These are phyloP conservation scores for Onychostruthus taczanowskii DNA, from an alignment of 2,113 vertebrate genomes.

Conservation along the genomic window DNA sequence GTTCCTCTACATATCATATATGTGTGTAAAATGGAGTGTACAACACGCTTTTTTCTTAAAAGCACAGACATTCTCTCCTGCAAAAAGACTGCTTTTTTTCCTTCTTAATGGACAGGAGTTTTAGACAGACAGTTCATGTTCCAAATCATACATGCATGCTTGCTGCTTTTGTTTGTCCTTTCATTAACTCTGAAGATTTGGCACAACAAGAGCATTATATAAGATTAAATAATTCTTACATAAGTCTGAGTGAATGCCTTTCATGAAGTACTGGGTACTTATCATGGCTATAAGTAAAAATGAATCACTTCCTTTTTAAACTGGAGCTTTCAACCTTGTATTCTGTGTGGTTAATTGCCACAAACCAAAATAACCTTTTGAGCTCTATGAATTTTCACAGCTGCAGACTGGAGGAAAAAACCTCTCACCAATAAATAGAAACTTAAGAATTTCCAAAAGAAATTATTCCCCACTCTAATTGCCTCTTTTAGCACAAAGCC, in stretches of 20 bases:
- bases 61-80: neutral
- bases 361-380: constrained; percentile 55
- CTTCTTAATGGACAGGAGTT: neutral
- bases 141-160: neutral
- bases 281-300: constrained; percentile 40
- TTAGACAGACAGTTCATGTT: constrained; percentile 6
- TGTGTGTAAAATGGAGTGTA: neutral
- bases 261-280: constrained; percentile 15
- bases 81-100: neutral
- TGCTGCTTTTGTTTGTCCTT: constrained; percentile 34
- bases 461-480: constrained; percentile 3
- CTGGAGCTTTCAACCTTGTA: constrained; percentile 6
- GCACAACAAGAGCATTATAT: constrained; percentile 44
- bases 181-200: constrained; percentile 36
- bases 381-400: constrained; percentile 54
- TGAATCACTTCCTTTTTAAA: constrained; percentile 54
- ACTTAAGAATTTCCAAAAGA: constrained; percentile 44
- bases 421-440: neutral
- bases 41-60: neutral
- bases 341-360: constrained; percentile 47
- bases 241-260: constrained; percentile 42
- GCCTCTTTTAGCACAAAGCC: constrained; percentile 29
- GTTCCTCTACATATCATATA: neutral
- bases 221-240: constrained; percentile 54
- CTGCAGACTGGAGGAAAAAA: neutral